Evolutionary conservation across 2,888 invertebrate species (phyloP), one percentile per base, ranked within the genome.

Genomic region (Abrostola triplasia): DNA sequence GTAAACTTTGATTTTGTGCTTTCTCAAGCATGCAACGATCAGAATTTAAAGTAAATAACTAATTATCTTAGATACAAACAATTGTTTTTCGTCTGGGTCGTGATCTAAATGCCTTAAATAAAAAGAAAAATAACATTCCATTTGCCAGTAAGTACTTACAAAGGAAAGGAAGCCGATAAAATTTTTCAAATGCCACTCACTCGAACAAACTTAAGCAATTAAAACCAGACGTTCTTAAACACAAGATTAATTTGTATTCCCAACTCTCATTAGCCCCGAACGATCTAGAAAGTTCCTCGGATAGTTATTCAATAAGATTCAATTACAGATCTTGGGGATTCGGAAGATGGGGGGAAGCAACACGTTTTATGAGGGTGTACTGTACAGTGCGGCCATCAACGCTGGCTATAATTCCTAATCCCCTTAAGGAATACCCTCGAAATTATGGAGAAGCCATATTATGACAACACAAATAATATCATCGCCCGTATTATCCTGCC

Each of bases 161-260:
- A 40, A 48, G 36, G 51, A 54, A 51, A 36, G 60, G 37, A 59
- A 67, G 41, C 49, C 47, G 58, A 42, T 36, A 63, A 61, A 74
- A 67, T 75, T 77, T 70, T 74, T 74, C 62, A 78, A 75, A 42
- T 70, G 63, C 65, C 69, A 64, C 50, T 64, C 59, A 41, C 57
- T 51, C 69, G 44, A 49, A 52, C 40, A 7, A 68, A 74, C 60
- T 77, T 77, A 57, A 40, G 63, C 59, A 69, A 73, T 76, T 76
- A 73, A 67, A 77, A 56, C 64, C 76, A 74, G 69, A 73, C 63
- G 73, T 64, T 73, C 47, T 58, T 74, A 58, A 56, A 64, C 49
- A 68, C 52, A 76, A 75, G 72, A 76, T 73, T 73, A 76, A 73
- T 73, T 72, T 76, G 62, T 73, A 73, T 76, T 73, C 59, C 59